phyloP scores from a whole-genome alignment of 2,113 vertebrate species.

The Sinocyclocheilus rhinocerous region DNA sequence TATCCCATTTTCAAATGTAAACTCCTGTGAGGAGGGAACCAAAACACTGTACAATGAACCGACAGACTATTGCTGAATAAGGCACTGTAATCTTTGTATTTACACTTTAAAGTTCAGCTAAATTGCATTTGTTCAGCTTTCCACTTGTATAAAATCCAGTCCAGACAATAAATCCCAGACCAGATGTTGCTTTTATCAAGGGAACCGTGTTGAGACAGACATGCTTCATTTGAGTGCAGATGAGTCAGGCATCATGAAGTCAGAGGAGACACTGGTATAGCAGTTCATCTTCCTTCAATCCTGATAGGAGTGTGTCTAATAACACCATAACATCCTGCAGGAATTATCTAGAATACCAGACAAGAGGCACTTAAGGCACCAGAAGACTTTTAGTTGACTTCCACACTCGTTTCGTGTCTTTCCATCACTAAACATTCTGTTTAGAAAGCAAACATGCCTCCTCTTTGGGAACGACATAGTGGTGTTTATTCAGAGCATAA shows the following conservation, averaged over 20 bases:
- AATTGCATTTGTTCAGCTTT: conserved; percentile 13
- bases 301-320: conserved; percentile 22
- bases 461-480: conserved; percentile 21
- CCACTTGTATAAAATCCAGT: not conserved
- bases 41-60: conserved; percentile 17
- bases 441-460: conserved; percentile 54
- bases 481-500: conserved; percentile 50
- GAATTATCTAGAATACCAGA: conserved; percentile 5
- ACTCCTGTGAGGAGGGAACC: conserved; percentile 19
- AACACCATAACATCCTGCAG: conserved; percentile 16
- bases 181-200: conserved; percentile 3
- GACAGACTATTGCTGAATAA: conserved; percentile 1
- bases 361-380: conserved; percentile 10
- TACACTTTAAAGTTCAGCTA: not conserved
- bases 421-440: conserved; percentile 25
- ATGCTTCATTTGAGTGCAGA: conserved; percentile 2
- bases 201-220: conserved; percentile 21
- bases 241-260: not conserved
- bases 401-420: not conserved
- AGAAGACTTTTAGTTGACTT: not conserved
- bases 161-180: not conserved
- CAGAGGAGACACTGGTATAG: not conserved
- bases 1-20: conserved; percentile 44
- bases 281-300: not conserved
- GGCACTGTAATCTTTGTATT: conserved; percentile 7